Conservation (phyloP, 2,797 vertebrate species). For the Chrosomus eos region DNA sequence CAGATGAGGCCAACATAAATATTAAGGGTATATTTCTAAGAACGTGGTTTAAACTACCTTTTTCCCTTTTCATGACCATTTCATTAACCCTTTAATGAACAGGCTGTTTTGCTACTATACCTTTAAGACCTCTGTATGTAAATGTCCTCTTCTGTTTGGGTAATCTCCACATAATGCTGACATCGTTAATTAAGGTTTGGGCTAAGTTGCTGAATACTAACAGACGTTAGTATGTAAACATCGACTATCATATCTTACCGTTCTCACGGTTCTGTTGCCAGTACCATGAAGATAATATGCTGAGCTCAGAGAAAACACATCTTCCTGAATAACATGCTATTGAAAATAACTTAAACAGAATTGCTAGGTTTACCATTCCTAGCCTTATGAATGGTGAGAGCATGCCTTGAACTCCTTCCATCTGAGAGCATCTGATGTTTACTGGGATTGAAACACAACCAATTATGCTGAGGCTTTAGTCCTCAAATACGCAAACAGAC, state of each 20-base stretch:
- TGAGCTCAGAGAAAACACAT: background rate
- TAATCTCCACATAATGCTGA: background rate
- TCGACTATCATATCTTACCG: background rate
- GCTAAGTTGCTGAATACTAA: background rate
- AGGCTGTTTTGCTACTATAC: background rate
- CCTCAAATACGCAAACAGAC: background rate
- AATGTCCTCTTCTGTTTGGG: background rate
- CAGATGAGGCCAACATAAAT: background rate
- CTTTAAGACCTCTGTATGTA: background rate
- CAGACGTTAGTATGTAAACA: background rate
- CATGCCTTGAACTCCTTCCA: background rate
- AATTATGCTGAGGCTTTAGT: slow-evolving; percentile 9
- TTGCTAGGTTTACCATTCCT: background rate
- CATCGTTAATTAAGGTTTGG: background rate
- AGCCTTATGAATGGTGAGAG: background rate
- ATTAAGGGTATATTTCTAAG: background rate
- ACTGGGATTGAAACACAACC: slow-evolving; percentile 6
- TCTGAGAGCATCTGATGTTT: slow-evolving; percentile 1
- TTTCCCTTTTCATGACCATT: background rate
- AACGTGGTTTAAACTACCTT: background rate
- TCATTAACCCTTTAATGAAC: background rate
- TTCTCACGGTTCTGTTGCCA: background rate
- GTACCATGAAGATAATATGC: background rate
- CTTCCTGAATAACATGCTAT: background rate
- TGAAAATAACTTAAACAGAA: background rate